Base-by-base conservation (phyloP, 1,140 invertebrate genomes). In the Brachionus koreanus region DNA sequence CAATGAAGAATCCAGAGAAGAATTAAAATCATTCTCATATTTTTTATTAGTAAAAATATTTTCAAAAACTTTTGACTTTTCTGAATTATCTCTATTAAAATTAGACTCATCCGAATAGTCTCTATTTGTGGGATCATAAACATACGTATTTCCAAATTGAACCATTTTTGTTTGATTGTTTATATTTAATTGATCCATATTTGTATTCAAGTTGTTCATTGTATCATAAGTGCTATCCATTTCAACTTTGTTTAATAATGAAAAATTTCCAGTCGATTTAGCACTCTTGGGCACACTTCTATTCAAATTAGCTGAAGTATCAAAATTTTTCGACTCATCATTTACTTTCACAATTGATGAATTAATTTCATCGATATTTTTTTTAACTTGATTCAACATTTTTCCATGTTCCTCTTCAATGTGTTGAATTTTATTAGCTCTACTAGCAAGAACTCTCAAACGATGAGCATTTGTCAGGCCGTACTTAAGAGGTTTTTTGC, bases 221-320 rank as follows among this genome's bases (percentile, higher is more conserved):
- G 76, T 79, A 43, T 79, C 61, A 37, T 29, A 61, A 12, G 76
- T 79, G 42, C 76, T 79, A 42, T 79, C 76, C 61, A 79, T 79
- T 79, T 79, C 76, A 33, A 79, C 76, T 79, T 23, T 13, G n/a
- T 79, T 79, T 5, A 79, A 29, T 49, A 79, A 19, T 0, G 76
- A 61, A 10, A 19, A 74, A 74, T 74, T 74, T 46, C 67, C 37
- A 5, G 16, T 39, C 33, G 69, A 46, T 74, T 46, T 74, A 9
- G 7, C 19, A 49, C 39, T 43, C 19, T 74, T 74, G 43, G 25
- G 37, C 43, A 74, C 43, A 25, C 69, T 74, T 10, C 5, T 3
- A 23, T 35, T 39, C 19, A 35, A 72, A n/a, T 46, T 29, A 29
- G 29, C 29, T 29, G 29, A 29, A 29, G 29, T 29, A 29, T 29